Base-by-base conservation (phyloP, 2,888 invertebrate species). In the Lottia gigantea region DNA sequence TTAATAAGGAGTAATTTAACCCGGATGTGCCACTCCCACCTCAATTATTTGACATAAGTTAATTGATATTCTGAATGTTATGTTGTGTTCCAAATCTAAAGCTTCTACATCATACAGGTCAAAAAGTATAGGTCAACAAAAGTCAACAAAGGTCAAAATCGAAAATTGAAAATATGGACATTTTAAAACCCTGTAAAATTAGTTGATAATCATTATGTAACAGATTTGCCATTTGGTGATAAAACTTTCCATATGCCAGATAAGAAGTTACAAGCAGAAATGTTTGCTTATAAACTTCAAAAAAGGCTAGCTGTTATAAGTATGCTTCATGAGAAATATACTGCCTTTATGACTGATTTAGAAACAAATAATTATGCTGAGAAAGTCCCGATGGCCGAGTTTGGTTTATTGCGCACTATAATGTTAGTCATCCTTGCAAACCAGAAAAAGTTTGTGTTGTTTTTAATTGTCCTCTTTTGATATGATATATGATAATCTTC, bases 401-500 rank as follows among this genome's bases (percentile, higher is more conserved):
- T 15, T 67, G 67, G 67, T 67, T 49, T 40, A 45, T 46, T 31
- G 40, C 45, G 7, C 63, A 63, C 40, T 19, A 63, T 23, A 40
- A 49, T 49, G 49, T 49, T 49, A 49, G 64, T 31, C 66, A 64
- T 15, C 64, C 68, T 23, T 55, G 62, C 15, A 68, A 68, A 49
- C 49, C 49, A 14, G 49, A 71, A 26, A 70, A 70, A 45, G 31
- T 77, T 1, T 19, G 76, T 62, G 73, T 71, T 8, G 76, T 76
- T 12, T 77, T 77, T 62, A 73, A 77, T 47, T 71, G 71, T 61
- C 71, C 76, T 2, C 71, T 73, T 2, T n/a, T n/a, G n/a, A n/a
- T n/a, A n/a, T n/a, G n/a, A 70, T 71, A 47, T 76, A 62, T 47
- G 25, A 75, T 31, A 75, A 2, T 77, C 76, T 11, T 64, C 78